Percentiles rank a stretch among this genome's conserved stretches.
phyloP scores from a whole-genome alignment of 2,797 vertebrate species.

The Syngnathus acus region DNA sequence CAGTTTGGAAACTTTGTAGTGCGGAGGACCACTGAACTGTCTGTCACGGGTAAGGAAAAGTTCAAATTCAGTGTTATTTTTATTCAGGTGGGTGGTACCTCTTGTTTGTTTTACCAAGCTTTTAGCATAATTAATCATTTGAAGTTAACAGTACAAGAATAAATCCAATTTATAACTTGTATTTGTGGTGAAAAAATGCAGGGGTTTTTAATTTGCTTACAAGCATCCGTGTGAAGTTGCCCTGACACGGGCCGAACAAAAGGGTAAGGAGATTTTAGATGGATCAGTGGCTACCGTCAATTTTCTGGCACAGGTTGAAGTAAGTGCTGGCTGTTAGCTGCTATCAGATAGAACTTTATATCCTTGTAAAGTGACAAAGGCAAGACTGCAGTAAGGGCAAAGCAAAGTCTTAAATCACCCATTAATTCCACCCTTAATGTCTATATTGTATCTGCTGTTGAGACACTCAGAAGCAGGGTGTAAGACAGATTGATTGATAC shows the following conservation, averaged over 20 bases:
- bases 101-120: no score
- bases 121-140: no score
- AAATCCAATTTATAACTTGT: not conserved
- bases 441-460: conserved; percentile 29
- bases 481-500: conserved; percentile 40
- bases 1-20: conserved; percentile 91
- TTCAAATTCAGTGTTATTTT: not conserved
- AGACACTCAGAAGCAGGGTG: conserved; percentile 47
- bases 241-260: conserved; percentile 11
- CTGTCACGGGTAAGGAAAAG: conserved; percentile 86
- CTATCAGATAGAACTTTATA: conserved; percentile 49
- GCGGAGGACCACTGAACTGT: conserved; percentile 91
- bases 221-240: conserved; percentile 3
- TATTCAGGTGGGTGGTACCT: not conserved
- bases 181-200: not conserved
- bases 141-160: no score
- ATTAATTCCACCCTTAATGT: conserved; percentile 50
- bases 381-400: conserved; percentile 34
- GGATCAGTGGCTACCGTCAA: conserved; percentile 3
- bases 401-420: conserved; percentile 51
- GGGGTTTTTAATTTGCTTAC: conserved; percentile 1
- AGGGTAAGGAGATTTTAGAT: not conserved
- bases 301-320: conserved; percentile 23
- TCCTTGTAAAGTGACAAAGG: conserved; percentile 36
- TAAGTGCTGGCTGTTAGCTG: conserved; percentile 44